These are phyloP conservation scores for Murina feae DNA, from an alignment of 2,113 vertebrate species.

Conservation along the genomic window DNA sequence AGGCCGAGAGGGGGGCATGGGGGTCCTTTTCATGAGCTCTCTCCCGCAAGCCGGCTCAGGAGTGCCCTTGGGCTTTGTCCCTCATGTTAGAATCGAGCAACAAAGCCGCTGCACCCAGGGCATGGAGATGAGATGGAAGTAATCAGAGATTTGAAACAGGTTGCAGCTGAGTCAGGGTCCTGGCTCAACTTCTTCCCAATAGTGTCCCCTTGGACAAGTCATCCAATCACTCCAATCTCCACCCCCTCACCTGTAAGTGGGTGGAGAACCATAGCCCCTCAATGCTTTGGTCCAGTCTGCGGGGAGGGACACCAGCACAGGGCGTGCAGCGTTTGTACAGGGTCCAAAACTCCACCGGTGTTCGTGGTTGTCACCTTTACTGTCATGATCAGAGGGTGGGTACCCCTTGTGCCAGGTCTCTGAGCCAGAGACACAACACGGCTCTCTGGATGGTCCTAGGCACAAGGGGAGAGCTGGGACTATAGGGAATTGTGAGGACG, in stretches of 20 bases:
- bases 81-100: background rate
- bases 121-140: background rate
- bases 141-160: background rate
- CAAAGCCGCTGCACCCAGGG: rapidly evolving
- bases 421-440: rapidly evolving
- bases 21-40: background rate
- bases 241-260: too few species aligned
- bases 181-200: background rate
- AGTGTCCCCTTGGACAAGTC: background rate
- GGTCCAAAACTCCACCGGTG: background rate
- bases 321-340: rapidly evolving
- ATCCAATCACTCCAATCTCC: background rate
- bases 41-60: rapidly evolving
- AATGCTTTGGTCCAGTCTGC: rapidly evolving
- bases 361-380: background rate
- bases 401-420: background rate
- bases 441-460: background rate
- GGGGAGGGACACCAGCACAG: rapidly evolving
- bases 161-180: background rate
- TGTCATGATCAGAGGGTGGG: rapidly evolving
- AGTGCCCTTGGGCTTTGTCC: background rate
- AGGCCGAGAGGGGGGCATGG: too few species aligned
- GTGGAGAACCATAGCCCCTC: background rate
- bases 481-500: rapidly evolving
- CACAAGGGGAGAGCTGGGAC: background rate